Conservation (phyloP, 1,140 invertebrate genomes). For the Mya arenaria region DNA sequence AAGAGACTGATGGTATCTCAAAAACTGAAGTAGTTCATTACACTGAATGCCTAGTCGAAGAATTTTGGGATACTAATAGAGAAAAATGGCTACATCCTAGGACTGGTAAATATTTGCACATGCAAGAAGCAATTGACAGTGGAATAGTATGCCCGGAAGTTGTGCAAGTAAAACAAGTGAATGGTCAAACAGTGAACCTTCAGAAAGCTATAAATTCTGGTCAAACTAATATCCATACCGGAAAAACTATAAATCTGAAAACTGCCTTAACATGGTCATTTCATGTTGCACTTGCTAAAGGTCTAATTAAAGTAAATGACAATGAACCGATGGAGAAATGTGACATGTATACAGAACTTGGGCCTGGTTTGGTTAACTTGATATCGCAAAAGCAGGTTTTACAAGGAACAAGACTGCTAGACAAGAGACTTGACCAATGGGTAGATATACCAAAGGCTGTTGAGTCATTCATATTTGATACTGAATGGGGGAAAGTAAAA, state of each 20-base stretch:
- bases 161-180: conserved; percentile 87
- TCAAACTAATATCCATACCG: conserved; percentile 87
- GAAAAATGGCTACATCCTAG: conserved; percentile 85
- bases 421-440: conserved; percentile 60
- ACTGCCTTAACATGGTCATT: conserved; percentile 78
- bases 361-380: conserved; percentile 59
- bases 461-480: conserved; percentile 57
- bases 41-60: conserved; percentile 71
- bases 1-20: conserved; percentile 26
- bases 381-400: conserved; percentile 55
- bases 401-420: conserved; percentile 55
- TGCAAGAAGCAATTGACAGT: conserved; percentile 89
- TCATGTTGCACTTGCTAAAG: conserved; percentile 67
- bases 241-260: conserved; percentile 87
- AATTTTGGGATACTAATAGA: conserved; percentile 63
- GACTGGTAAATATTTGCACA: conserved; percentile 87
- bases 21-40: conserved; percentile 55
- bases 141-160: conserved; percentile 86
- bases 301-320: conserved; percentile 58
- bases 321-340: conserved; percentile 53
- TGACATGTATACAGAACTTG: conserved; percentile 63
- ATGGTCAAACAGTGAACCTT: conserved; percentile 82
- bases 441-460: conserved; percentile 60
- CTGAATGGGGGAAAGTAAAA: conserved; percentile 67
- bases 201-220: conserved; percentile 71